A percentile compares a stretch with the other conserved stretches of the same genome.
Conservation (phyloP, 2,888 invertebrate species). For the Drosophila cracens region DNA sequence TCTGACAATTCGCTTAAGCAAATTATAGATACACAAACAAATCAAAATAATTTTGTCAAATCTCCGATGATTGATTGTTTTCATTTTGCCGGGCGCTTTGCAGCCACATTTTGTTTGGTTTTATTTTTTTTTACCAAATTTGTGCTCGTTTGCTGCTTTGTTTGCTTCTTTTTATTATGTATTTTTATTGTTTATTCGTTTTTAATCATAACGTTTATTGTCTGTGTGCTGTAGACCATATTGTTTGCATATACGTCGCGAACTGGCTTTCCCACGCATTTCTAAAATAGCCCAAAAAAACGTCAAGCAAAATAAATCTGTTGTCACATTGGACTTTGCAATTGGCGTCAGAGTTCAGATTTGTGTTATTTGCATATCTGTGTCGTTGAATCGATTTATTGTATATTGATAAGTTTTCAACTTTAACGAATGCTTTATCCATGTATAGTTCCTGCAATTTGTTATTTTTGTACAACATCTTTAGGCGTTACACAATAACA, state of each 20-base stretch:
- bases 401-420: neutral
- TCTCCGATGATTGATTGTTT: slow-evolving; percentile 66
- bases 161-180: slow-evolving; percentile 45
- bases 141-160: slow-evolving; percentile 39
- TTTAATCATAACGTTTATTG: slow-evolving; percentile 77
- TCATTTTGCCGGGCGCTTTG: slow-evolving; percentile 27
- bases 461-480: slow-evolving; percentile 3
- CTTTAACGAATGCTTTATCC: neutral
- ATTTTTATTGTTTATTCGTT: slow-evolving; percentile 71
- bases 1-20: slow-evolving; percentile 65
- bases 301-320: slow-evolving; percentile 14
- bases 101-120: slow-evolving; percentile 24
- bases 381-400: slow-evolving; percentile 2
- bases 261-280: slow-evolving; percentile 70
- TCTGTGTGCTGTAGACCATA: slow-evolving; percentile 58
- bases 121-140: slow-evolving; percentile 46
- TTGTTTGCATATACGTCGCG: slow-evolving; percentile 32
- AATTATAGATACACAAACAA: slow-evolving; percentile 61
- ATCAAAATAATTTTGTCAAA: slow-evolving; percentile 58
- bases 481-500: slow-evolving; percentile 20
- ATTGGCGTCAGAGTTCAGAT: slow-evolving; percentile 32
- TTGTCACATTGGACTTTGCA: slow-evolving; percentile 47
- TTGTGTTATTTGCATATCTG: slow-evolving; percentile 25
- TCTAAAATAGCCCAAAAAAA: slow-evolving; percentile 36
- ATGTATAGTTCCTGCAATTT: neutral